A percentile compares a stretch with the other conserved stretches of the same genome.
phyloP scores from a whole-genome alignment of 2,797 vertebrate genomes.

The Caiman crocodilus region DNA sequence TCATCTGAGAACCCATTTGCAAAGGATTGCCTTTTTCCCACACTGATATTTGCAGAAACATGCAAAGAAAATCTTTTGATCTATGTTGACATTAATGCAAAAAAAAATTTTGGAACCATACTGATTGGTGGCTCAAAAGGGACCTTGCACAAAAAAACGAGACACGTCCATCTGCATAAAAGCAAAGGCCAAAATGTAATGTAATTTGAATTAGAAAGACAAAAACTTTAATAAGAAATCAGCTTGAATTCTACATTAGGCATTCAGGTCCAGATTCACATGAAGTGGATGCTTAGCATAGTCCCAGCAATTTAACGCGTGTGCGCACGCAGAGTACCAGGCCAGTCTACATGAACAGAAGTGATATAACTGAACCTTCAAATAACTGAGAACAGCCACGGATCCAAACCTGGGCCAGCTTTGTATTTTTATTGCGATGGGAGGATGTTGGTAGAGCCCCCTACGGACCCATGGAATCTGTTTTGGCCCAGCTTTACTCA shows the following conservation, averaged over 20 bases:
- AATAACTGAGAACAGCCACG: too few species aligned
- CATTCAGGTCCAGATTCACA: constrained; percentile 4
- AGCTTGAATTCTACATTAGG: constrained; percentile 1
- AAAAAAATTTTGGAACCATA: constrained; percentile 50
- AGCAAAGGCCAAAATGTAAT: constrained; percentile 45
- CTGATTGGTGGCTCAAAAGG: constrained; percentile 49
- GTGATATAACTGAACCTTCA: neutral
- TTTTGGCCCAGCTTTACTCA: neutral
- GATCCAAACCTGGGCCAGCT: too few species aligned
- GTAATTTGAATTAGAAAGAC: constrained; percentile 7
- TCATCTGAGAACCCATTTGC: neutral
- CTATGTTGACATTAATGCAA: constrained; percentile 45
- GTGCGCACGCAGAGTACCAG: too few species aligned
- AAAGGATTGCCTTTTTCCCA: neutral
- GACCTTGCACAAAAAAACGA: neutral
- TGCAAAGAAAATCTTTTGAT: constrained; percentile 57
- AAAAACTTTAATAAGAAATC: constrained; percentile 25
- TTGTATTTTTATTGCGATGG: neutral
- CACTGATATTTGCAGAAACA: neutral
- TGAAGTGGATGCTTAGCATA: neutral
- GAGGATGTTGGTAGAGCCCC: neutral
- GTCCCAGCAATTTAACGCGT: rapidly evolving
- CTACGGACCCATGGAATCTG: neutral
- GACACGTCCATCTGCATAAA: constrained; percentile 55
- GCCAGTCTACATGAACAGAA: too few species aligned